These are phyloP conservation scores for fruit fly (Drosophila melanogaster) DNA, from an alignment of 1,140 invertebrate species.

Conservation along the genomic window DNA sequence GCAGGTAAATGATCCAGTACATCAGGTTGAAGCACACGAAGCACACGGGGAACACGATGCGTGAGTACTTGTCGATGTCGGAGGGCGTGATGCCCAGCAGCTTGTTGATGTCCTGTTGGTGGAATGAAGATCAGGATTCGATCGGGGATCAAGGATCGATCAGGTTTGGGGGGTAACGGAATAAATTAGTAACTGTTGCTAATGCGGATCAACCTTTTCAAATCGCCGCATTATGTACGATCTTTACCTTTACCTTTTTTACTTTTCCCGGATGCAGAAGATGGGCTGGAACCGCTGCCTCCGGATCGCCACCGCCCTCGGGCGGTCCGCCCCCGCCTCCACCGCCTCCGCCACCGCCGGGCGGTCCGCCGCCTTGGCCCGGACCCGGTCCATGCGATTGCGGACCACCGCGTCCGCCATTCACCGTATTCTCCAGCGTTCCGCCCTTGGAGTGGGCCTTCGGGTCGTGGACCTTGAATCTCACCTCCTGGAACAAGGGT, in stretches of 20 bases:
- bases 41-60: slow-evolving; percentile 97
- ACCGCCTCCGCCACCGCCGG: slow-evolving; percentile 76
- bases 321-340: slow-evolving; percentile 79
- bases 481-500: slow-evolving; percentile 95
- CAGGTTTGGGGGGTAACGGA: not conserved
- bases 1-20: slow-evolving; percentile 99
- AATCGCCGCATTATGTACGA: slow-evolving; percentile 53
- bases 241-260: slow-evolving; percentile 84
- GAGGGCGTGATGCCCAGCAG: slow-evolving; percentile 95
- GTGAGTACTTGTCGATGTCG: slow-evolving; percentile 98
- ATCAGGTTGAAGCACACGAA: slow-evolving; percentile 99
- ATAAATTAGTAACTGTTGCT: not conserved
- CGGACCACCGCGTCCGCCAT: slow-evolving; percentile 89
- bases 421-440: slow-evolving; percentile 95
- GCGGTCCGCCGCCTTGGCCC: slow-evolving; percentile 65
- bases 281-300: slow-evolving; percentile 89
- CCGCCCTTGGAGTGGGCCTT: slow-evolving; percentile 96
- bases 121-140: not conserved
- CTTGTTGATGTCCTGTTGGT: slow-evolving; percentile 91
- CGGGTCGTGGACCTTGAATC: slow-evolving; percentile 96
- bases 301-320: slow-evolving; percentile 86
- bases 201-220: not conserved
- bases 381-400: slow-evolving; percentile 81
- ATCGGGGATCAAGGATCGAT: not conserved
- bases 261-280: slow-evolving; percentile 92